Percentiles rank a stretch among this genome's conserved stretches.
Evolutionary conservation across 1,140 invertebrate genomes (phyloP).

Genomic region (Listronotus oregonensis): DNA sequence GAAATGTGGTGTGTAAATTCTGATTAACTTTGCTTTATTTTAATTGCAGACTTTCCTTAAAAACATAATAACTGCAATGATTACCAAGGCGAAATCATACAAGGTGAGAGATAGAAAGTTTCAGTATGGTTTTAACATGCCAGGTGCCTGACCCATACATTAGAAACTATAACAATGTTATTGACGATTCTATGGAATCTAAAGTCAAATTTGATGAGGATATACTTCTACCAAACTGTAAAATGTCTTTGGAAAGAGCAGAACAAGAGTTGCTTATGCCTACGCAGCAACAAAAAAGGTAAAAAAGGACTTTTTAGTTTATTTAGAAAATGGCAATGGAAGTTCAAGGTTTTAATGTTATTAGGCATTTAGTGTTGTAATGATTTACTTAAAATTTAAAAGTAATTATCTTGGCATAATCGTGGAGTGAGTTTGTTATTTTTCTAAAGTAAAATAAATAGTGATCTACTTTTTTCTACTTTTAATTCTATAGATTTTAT

Average conservation of each 20-base stretch:
- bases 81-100: conserved; percentile 61
- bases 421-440: too few relatives aligned
- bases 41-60: conserved; percentile 57
- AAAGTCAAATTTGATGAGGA: conserved; percentile 47
- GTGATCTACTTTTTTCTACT: too few relatives aligned
- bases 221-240: conserved; percentile 44
- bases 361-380: too few relatives aligned
- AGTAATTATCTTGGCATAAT: too few relatives aligned
- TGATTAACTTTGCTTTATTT: background rate
- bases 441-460: too few relatives aligned
- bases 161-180: conserved; percentile 56
- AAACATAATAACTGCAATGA: conserved; percentile 60
- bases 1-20: conserved; percentile 12
- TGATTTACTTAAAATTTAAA: too few relatives aligned
- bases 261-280: conserved; percentile 50
- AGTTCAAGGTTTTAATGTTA: too few relatives aligned
- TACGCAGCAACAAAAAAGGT: conserved; percentile 44
- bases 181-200: conserved; percentile 44
- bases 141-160: conserved; percentile 62
- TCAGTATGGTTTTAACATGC: conserved; percentile 60
- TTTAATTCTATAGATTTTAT: too few relatives aligned
- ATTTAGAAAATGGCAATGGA: too few relatives aligned
- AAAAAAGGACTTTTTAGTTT: too few relatives aligned
- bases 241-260: conserved; percentile 45
- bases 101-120: conserved; percentile 60